phyloP scores from a whole-genome alignment of 2,113 vertebrate genomes.

The Natator depressus region DNA sequence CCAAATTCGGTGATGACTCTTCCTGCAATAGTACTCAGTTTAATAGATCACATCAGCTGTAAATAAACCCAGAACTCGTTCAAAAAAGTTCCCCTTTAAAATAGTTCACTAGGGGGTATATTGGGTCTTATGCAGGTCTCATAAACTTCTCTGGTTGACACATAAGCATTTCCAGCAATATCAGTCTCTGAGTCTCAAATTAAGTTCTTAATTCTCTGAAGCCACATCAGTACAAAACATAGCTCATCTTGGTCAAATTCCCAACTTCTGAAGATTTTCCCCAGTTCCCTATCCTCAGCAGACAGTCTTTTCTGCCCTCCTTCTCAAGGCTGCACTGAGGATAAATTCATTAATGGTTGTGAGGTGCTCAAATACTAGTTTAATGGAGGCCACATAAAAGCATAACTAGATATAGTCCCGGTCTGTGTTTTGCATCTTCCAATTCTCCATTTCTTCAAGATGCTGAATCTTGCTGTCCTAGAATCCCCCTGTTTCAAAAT shows the following conservation, averaged over 20 bases:
- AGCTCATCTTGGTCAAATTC: neutral
- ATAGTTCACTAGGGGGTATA: neutral
- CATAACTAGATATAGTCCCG: neutral
- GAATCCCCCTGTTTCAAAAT: neutral
- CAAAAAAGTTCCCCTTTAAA: neutral
- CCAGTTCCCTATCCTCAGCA: too few relatives aligned
- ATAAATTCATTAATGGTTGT: neutral
- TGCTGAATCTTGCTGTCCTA: neutral
- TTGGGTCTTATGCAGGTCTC: neutral
- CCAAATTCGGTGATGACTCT: neutral
- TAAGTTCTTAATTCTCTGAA: neutral
- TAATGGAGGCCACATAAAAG: neutral
- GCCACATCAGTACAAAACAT: neutral
- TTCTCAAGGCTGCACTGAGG: neutral
- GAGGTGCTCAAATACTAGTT: neutral
- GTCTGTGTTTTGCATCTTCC: neutral
- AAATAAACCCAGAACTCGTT: neutral
- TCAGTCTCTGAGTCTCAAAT: neutral
- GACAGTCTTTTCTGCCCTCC: neutral
- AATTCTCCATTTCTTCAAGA: neutral
- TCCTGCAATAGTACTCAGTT: neutral
- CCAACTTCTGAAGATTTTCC: neutral
- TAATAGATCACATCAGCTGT: neutral
- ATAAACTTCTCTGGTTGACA: neutral
- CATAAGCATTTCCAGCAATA: neutral